phyloP scores from a whole-genome alignment of 37 sponge, comb jelly and placozoan genomes.

The Dysidea cf. avara region DNA sequence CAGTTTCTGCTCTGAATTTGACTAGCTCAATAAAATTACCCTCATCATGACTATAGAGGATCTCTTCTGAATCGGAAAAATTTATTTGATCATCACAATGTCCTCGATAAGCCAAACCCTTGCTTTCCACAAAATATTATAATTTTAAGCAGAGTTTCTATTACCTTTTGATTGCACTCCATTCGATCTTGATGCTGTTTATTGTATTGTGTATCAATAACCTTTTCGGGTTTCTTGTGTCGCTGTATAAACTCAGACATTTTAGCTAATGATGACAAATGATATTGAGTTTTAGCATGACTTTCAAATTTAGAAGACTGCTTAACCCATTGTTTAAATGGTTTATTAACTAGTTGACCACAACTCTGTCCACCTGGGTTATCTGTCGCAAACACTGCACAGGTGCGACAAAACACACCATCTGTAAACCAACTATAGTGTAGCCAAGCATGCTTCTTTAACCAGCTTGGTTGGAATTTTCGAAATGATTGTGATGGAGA shows the following conservation, averaged over 20 bases:
- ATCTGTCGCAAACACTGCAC: conserved; percentile 50
- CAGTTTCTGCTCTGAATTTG: conserved; percentile 66
- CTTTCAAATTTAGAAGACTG: background rate
- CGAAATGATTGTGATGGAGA: conserved; percentile 27
- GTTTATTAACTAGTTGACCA: conserved; percentile 37
- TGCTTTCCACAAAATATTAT: conserved; percentile 67
- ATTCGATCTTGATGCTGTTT: conserved; percentile 16
- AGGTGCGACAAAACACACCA: conserved; percentile 52
- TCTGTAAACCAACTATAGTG: conserved; percentile 32
- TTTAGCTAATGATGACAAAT: conserved; percentile 27
- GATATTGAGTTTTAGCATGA: conserved; percentile 33
- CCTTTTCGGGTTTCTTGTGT: conserved; percentile 27
- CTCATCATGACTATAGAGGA: too few species aligned
- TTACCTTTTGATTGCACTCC: conserved; percentile 42
- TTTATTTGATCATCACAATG: conserved; percentile 58
- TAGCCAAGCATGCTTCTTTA: conserved; percentile 45
- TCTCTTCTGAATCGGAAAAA: conserved; percentile 7
- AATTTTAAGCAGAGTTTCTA: conserved; percentile 49
- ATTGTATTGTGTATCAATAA: conserved; percentile 21
- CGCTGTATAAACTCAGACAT: conserved; percentile 22
- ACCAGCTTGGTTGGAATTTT: conserved; percentile 59
- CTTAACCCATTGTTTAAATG: conserved; percentile 44
- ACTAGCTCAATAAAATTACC: conserved; percentile 66
- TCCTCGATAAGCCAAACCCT: conserved; percentile 61
- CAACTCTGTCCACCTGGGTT: conserved; percentile 27